These are phyloP conservation scores for Palloptera scutellata DNA, from an alignment of 2,888 invertebrate genomes.

Conservation along the genomic window DNA sequence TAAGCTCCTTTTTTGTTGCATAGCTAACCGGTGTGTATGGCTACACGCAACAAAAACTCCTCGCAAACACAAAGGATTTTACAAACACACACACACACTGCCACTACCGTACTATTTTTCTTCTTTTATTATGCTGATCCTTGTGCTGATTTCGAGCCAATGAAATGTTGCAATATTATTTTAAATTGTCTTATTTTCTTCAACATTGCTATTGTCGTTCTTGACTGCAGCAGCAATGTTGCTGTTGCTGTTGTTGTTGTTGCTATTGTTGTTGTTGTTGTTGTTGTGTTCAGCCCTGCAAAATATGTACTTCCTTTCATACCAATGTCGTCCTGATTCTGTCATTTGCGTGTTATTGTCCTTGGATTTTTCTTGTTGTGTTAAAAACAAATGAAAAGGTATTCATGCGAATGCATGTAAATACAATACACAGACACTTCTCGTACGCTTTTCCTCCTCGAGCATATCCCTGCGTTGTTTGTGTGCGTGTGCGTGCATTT, in stretches of 20 bases:
- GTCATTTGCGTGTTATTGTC: constrained; percentile 21
- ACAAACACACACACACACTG: no score
- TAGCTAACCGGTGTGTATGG: no score
- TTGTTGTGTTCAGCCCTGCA: neutral
- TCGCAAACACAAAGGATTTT: no score
- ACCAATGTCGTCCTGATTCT: constrained; percentile 4
- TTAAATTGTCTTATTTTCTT: constrained; percentile 28
- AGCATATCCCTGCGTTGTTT: neutral
- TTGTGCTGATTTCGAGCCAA: constrained; percentile 28
- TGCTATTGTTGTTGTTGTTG: neutral
- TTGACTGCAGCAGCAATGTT: neutral
- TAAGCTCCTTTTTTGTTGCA: no score
- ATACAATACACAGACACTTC: constrained; percentile 5
- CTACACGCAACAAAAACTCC: no score
- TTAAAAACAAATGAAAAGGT: neutral
- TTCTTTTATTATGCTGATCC: neutral
- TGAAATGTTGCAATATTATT: constrained; percentile 33
- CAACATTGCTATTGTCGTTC: neutral
- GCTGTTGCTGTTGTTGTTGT: neutral
- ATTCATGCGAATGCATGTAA: neutral
- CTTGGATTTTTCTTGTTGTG: neutral
- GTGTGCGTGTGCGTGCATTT: no score
- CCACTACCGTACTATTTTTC: no score
- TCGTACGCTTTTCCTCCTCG: neutral
- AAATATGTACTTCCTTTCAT: neutral